Conservation (phyloP, 2,113 vertebrate genomes). For the Scomber scombrus region DNA sequence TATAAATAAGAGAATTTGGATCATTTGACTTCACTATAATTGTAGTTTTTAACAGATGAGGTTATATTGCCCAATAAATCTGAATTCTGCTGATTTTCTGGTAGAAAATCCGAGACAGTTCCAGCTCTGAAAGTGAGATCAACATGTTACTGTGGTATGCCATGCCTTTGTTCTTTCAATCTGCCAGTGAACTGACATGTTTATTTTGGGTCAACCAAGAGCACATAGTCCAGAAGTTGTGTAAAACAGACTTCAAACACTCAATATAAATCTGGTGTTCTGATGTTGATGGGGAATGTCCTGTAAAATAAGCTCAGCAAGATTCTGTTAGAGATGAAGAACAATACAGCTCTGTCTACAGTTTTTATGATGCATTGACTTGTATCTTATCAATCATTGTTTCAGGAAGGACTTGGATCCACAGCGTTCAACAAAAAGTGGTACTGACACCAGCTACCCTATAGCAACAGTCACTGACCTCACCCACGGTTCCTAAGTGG, state of each 20-base stretch:
- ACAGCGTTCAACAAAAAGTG: constrained; percentile 18
- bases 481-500: constrained; percentile 11
- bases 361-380: neutral
- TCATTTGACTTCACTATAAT: constrained; percentile 4
- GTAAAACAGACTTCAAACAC: constrained; percentile 27
- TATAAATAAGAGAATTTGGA: constrained; percentile 1
- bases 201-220: constrained; percentile 26
- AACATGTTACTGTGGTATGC: neutral
- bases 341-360: neutral
- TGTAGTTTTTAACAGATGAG: neutral
- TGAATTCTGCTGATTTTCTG: neutral
- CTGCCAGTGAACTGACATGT: constrained; percentile 21
- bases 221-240: neutral
- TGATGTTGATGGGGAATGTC: neutral
- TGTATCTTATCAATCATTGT: neutral
- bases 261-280: constrained; percentile 1
- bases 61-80: neutral
- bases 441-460: constrained; percentile 26
- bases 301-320: neutral
- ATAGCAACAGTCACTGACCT: constrained; percentile 44
- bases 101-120: neutral
- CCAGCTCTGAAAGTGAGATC: constrained; percentile 14
- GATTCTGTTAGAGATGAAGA: neutral
- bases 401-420: neutral
- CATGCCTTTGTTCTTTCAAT: constrained; percentile 17